Percentiles rank a stretch among this genome's conserved stretches.
Conservation (phyloP, 2,888 invertebrate genomes). For the Zygaena filipendulae region DNA sequence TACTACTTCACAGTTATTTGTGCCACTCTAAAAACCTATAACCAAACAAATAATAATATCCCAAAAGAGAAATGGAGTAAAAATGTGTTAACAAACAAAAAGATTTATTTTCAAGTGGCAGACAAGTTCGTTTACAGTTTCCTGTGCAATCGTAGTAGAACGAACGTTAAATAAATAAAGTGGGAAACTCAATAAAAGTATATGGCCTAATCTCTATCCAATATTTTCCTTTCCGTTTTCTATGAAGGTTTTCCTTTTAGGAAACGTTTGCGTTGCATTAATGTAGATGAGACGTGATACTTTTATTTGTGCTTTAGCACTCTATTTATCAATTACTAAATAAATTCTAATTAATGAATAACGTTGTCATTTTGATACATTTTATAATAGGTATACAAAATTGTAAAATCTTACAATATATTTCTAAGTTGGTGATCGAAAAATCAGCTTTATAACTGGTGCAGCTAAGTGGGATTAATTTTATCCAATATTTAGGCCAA, state of each 20-base stretch:
- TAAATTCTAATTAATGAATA: too few species aligned
- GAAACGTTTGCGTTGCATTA: constrained; percentile 17
- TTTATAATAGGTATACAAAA: too few species aligned
- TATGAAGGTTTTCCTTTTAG: constrained; percentile 52
- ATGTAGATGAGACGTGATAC: constrained; percentile 25
- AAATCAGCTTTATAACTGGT: too few species aligned
- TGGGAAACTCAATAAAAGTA: constrained; percentile 63
- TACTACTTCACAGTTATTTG: constrained; percentile 37
- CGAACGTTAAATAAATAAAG: constrained; percentile 62
- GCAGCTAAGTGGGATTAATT: too few species aligned
- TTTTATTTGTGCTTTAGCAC: too few species aligned
- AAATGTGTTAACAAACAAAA: constrained; percentile 64
- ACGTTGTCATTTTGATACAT: too few species aligned
- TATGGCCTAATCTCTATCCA: constrained; percentile 66
- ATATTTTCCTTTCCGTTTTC: constrained; percentile 64
- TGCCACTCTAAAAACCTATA: constrained; percentile 25
- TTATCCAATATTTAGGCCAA: too few species aligned
- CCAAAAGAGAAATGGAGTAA: constrained; percentile 30
- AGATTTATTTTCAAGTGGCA: constrained; percentile 55
- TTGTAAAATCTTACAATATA: too few species aligned
- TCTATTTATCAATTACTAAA: too few species aligned
- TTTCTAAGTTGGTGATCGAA: too few species aligned
- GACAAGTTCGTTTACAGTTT: constrained; percentile 45
- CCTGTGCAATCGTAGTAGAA: constrained; percentile 31
- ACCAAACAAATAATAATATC: too few species aligned